Base-by-base conservation (phyloP, 2,113 vertebrate species). In the Syngnathoides biaculeatus region DNA sequence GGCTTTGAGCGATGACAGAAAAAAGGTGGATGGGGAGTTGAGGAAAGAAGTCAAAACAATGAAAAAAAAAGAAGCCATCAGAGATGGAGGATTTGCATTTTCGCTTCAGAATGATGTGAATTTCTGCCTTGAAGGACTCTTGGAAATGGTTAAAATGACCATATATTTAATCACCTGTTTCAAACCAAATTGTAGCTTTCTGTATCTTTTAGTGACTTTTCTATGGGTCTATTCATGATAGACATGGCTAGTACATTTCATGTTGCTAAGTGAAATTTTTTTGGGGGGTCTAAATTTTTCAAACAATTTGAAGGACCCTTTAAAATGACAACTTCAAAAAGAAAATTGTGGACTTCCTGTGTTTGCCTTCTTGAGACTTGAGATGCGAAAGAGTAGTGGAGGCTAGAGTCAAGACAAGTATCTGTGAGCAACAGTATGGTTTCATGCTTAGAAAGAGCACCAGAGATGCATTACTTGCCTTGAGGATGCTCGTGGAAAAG, bases 21-120 rank as follows among this genome's bases (percentile, higher is more conserved):
- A 52, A 67, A 52, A 52, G 70, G 55, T 57, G 55, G 55, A 30
- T 57, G 55, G 26, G 12, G 53, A 74, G 64, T 12, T 43, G 62
- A 62, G 60, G 27, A 74, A 45, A 65, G 64, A 71, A 38, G 30
- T 26, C 24, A 65, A 77, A 78, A 8, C 14, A 50, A 40, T 11
- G 10, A n/a, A 8, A 47, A 4, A 47, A 4, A n/a, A 61, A 39
- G 38, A 17, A 59, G 52, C 4, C 5, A 24, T 5, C 53, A 9
- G 10, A 9, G 8, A 58, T 27, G 67, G 30, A 68, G 47, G 24
- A 22, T 57, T 47, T 75, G 52, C 42, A 15, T 14, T 79, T 86
- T n/a, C 39, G 85, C 96, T 94, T 94, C 48, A 96, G 77, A 0
- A 92, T 94, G 80, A 96, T 95, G 81, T 93, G 93, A 30, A 57